phyloP scores from a whole-genome alignment of 2,797 vertebrate genomes.

The Scarus forsteni region DNA sequence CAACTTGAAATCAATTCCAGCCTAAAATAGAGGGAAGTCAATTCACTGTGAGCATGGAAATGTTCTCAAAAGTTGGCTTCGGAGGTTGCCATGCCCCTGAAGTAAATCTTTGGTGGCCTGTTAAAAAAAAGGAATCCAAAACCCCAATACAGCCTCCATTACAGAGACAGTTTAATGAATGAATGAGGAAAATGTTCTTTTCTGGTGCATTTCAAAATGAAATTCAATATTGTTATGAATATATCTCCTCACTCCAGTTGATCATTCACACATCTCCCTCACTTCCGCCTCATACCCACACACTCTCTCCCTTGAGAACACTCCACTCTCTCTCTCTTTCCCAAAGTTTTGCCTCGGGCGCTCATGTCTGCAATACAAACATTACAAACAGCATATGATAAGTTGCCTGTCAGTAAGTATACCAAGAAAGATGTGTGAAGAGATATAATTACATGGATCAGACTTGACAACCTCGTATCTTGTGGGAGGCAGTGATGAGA shows the following conservation, averaged over 20 bases:
- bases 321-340: background rate
- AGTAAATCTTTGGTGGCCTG: too few species aligned
- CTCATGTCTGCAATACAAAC: background rate
- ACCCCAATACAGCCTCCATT: background rate
- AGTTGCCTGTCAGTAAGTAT: background rate
- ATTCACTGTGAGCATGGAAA: too few species aligned
- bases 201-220: background rate
- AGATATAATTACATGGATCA: background rate
- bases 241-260: background rate
- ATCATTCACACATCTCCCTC: background rate
- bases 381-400: background rate
- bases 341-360: background rate
- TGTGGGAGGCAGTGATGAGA: background rate
- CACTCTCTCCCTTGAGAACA: background rate
- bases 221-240: background rate
- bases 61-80: too few species aligned
- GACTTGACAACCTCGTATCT: background rate
- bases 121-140: background rate
- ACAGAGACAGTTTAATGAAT: background rate
- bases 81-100: too few species aligned
- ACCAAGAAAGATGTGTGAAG: background rate
- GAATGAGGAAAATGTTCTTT: too few species aligned
- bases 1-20: background rate
- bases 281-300: background rate
- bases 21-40: rapidly evolving